These are phyloP conservation scores for Nematostella vectensis DNA, from an alignment of 92 coral and sea anemone genomes.

Conservation along the genomic window DNA sequence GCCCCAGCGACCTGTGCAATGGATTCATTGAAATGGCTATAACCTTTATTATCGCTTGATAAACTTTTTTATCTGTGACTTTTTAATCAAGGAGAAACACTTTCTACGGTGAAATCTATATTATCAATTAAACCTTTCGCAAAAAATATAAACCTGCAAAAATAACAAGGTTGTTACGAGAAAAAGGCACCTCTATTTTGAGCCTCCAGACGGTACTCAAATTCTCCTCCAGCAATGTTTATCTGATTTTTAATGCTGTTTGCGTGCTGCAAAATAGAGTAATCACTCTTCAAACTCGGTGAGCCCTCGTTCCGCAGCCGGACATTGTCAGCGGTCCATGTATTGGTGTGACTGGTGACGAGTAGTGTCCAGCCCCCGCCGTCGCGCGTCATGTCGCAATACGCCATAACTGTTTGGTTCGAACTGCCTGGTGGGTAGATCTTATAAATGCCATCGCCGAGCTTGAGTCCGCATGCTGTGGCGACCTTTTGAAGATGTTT, in stretches of 20 bases:
- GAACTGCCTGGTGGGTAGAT: conserved; percentile 51
- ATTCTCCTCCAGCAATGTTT: conserved; percentile 33
- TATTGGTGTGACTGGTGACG: conserved; percentile 60
- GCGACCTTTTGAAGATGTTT: conserved; percentile 43
- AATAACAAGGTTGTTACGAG: too few relatives aligned
- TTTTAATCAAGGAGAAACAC: too few relatives aligned
- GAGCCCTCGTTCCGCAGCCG: conserved; percentile 14
- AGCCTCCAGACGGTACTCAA: conserved; percentile 63
- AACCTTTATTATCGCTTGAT: too few relatives aligned
- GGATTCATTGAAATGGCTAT: too few relatives aligned
- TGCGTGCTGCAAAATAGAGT: conserved; percentile 48
- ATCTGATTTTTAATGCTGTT: conserved; percentile 38
- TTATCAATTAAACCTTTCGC: too few relatives aligned
- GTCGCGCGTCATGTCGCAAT: conserved; percentile 70
- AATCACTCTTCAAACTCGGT: conserved; percentile 46
- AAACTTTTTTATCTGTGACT: too few relatives aligned
- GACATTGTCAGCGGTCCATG: conserved; percentile 40
- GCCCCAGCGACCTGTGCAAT: conserved; percentile 75
- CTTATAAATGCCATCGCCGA: conserved; percentile 62
- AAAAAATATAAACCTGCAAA: too few relatives aligned
- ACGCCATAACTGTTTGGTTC: conserved; percentile 29
- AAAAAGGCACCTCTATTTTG: conserved; percentile 50
- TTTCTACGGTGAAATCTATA: too few relatives aligned
- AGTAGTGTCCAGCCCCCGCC: conserved; percentile 83
- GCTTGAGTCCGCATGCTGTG: conserved; percentile 18